phyloP scores from a whole-genome alignment of 2,888 invertebrate genomes.

The Ariolimax columbianus region DNA sequence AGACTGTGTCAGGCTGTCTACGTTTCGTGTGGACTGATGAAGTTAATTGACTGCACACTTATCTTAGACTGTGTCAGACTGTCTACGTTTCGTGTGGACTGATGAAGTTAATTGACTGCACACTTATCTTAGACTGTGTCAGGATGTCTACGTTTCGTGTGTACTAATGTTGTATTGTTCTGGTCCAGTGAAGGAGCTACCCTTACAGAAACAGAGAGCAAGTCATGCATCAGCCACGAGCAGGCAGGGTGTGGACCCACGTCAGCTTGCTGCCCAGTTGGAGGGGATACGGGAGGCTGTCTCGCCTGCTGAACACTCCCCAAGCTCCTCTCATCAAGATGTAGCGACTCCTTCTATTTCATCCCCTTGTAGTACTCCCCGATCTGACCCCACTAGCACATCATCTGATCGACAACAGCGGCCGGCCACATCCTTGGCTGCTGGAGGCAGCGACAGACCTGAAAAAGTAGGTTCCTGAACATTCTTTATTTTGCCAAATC shows the following conservation, averaged over 20 bases:
- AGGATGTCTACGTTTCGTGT: background rate
- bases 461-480: conserved; percentile 26
- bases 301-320: conserved; percentile 69
- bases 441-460: conserved; percentile 26
- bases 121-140: too few species aligned
- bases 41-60: too few species aligned
- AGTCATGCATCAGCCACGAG: conserved; percentile 35
- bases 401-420: conserved; percentile 67
- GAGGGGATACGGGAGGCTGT: conserved; percentile 72
- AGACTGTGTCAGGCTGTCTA: too few species aligned
- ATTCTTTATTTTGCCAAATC: too few species aligned
- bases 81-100: too few species aligned
- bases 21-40: too few species aligned
- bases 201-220: conserved; percentile 37
- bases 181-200: conserved; percentile 51
- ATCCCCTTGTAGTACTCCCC: conserved; percentile 74
- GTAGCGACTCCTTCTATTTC: conserved; percentile 75
- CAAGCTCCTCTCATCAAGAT: conserved; percentile 75
- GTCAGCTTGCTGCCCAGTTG: conserved; percentile 73
- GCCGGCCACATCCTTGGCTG: conserved; percentile 23
- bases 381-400: conserved; percentile 70
- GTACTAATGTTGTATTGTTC: conserved; percentile 48
- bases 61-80: too few species aligned
- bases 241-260: conserved; percentile 74
- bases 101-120: too few species aligned